Evolutionary conservation across 2,888 invertebrate genomes (phyloP).

Genomic region (Tachina lurida): DNA sequence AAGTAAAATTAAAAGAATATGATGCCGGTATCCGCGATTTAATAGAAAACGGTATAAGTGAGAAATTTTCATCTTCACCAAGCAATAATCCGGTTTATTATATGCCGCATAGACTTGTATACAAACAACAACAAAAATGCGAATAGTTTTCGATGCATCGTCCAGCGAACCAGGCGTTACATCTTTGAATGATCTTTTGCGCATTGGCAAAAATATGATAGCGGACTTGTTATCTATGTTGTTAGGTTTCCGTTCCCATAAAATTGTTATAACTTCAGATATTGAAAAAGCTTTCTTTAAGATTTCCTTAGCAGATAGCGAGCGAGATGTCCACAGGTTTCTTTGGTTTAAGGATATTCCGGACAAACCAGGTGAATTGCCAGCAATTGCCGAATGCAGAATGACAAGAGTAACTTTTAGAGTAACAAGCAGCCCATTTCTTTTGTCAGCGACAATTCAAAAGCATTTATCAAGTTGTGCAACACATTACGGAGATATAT

Average conservation of each 20-base stretch:
- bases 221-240: slow-evolving; percentile 62
- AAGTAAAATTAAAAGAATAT: slow-evolving; percentile 49
- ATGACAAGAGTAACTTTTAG: slow-evolving; percentile 70
- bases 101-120: slow-evolving; percentile 64
- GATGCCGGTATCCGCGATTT: slow-evolving; percentile 55
- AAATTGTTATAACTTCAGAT: slow-evolving; percentile 68
- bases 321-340: slow-evolving; percentile 68
- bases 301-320: slow-evolving; percentile 57
- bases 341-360: slow-evolving; percentile 66
- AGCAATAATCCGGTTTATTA: slow-evolving; percentile 37
- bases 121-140: slow-evolving; percentile 39
- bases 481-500: slow-evolving; percentile 48
- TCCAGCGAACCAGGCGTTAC: slow-evolving; percentile 59
- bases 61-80: slow-evolving; percentile 38
- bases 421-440: slow-evolving; percentile 67
- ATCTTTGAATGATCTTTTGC: slow-evolving; percentile 64
- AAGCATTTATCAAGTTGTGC: slow-evolving; percentile 58
- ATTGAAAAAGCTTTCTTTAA: slow-evolving; percentile 71
- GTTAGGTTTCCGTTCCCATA: slow-evolving; percentile 68
- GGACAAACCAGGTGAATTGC: not conserved
- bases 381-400: slow-evolving; percentile 53
- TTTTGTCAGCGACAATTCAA: slow-evolving; percentile 66
- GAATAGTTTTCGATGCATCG: slow-evolving; percentile 50
- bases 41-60: slow-evolving; percentile 28
- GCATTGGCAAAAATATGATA: slow-evolving; percentile 64